These are phyloP conservation scores for Nineta flava DNA, from an alignment of 2,888 invertebrate genomes.

Conservation along the genomic window DNA sequence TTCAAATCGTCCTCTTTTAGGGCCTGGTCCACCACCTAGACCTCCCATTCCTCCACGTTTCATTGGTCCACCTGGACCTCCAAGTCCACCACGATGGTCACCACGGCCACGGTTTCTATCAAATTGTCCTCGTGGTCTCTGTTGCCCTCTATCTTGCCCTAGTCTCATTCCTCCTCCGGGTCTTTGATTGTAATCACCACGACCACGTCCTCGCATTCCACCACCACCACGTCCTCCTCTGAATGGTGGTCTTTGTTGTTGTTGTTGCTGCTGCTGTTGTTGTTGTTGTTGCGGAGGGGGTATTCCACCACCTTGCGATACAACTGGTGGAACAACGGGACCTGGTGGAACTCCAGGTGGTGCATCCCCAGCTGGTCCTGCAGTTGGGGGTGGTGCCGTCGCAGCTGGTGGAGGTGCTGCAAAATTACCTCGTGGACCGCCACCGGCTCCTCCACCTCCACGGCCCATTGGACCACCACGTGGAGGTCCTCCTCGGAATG, in stretches of 20 bases:
- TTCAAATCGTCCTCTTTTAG: constrained; percentile 7
- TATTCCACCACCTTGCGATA: too few species aligned
- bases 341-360: constrained; percentile 6
- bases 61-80: constrained; percentile 13
- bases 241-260: not conserved
- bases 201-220: constrained; percentile 8
- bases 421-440: constrained; percentile 1
- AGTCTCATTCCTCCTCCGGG: constrained; percentile 5
- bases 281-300: not conserved
- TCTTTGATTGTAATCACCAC: constrained; percentile 9
- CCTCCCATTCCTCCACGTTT: constrained; percentile 15
- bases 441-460: constrained; percentile 13
- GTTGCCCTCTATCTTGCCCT: not conserved
- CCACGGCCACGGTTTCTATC: constrained; percentile 7
- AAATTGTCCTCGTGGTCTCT: constrained; percentile 2
- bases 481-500: constrained; percentile 15
- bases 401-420: constrained; percentile 10
- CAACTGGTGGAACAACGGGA: not conserved
- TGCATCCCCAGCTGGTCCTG: constrained; percentile 10
- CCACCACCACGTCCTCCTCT: constrained; percentile 13
- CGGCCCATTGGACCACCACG: constrained; percentile 14
- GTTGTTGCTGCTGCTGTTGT: not conserved
- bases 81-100: constrained; percentile 8
- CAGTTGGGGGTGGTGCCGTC: not conserved
- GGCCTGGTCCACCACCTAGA: constrained; percentile 18